Evolutionary conservation across 2,888 invertebrate genomes (phyloP).

Genomic region (Yponomeuta sedellus): DNA sequence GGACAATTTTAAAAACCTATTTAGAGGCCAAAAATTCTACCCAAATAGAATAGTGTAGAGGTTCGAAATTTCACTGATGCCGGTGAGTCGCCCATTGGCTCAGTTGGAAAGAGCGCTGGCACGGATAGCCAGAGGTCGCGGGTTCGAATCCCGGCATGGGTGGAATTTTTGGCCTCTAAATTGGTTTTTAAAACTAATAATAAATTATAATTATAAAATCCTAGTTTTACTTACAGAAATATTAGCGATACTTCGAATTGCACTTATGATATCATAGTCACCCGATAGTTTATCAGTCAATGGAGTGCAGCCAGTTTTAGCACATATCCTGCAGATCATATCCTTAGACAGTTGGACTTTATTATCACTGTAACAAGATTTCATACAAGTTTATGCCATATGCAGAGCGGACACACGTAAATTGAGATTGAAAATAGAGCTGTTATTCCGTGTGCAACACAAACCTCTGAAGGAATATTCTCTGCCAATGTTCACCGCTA

Average conservation of each 20-base stretch:
- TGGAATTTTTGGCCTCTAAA: too few species aligned
- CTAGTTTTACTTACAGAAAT: slow-evolving; percentile 46
- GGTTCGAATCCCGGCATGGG: too few species aligned
- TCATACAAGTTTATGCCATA: neutral
- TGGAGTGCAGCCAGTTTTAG: slow-evolving; percentile 52
- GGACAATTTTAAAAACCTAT: too few species aligned
- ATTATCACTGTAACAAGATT: slow-evolving; percentile 35
- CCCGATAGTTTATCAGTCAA: slow-evolving; percentile 53
- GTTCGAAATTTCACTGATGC: too few species aligned
- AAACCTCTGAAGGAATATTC: slow-evolving; percentile 42
- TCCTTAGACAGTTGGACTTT: slow-evolving; percentile 45
- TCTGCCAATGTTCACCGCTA: slow-evolving; percentile 56
- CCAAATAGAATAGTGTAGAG: too few species aligned
- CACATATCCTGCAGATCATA: slow-evolving; percentile 64
- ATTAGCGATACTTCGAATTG: slow-evolving; percentile 55
- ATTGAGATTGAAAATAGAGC: neutral
- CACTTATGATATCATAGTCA: slow-evolving; percentile 49
- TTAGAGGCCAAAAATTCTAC: too few species aligned
- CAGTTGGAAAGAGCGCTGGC: too few species aligned
- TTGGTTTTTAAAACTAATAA: too few species aligned
- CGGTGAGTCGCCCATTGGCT: too few species aligned
- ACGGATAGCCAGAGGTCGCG: too few species aligned
- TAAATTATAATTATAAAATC: too few species aligned
- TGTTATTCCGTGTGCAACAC: neutral
- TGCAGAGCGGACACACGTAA: neutral